Percentiles rank a stretch among this genome's conserved stretches.
These are phyloP conservation scores for Mustela nigripes DNA, from an alignment of 2,113 vertebrate genomes.

Conservation along the genomic window DNA sequence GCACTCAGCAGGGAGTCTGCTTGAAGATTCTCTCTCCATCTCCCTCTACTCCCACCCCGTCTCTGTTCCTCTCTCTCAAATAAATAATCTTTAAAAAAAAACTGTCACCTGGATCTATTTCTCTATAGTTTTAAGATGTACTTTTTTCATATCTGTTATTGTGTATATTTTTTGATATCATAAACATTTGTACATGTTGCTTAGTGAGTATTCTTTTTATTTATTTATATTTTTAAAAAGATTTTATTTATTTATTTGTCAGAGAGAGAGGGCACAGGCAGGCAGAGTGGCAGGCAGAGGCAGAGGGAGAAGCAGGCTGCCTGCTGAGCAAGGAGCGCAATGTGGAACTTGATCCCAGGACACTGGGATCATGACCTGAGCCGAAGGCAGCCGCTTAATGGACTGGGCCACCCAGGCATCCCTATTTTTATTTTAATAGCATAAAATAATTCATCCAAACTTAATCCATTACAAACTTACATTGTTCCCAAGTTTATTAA, in stretches of 20 bases:
- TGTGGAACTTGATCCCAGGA: too few species aligned
- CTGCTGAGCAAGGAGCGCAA: too few species aligned
- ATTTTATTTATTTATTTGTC: too few species aligned
- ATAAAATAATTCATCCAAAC: background rate
- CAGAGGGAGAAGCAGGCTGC: too few species aligned
- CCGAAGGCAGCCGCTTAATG: too few species aligned
- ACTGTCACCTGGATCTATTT: background rate
- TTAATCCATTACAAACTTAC: constrained; percentile 20
- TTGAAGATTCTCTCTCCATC: background rate
- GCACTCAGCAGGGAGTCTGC: background rate
- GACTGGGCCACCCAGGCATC: background rate
- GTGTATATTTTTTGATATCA: background rate
- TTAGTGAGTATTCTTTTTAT: constrained; percentile 1
- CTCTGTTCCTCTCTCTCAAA: background rate
- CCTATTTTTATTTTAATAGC: constrained; percentile 33
- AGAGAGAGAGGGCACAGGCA: too few species aligned
- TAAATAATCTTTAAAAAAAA: background rate
- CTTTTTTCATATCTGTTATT: background rate
- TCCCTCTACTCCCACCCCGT: background rate
- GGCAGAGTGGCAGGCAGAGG: too few species aligned
- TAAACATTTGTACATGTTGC: background rate
- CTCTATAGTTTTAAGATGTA: background rate
- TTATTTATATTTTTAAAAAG: too few species aligned
- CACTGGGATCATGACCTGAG: too few species aligned
- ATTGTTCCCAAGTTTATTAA: constrained; percentile 4